These are phyloP conservation scores for Oedothorax gibbosus DNA, from an alignment of 1,140 invertebrate species.

Conservation along the genomic window DNA sequence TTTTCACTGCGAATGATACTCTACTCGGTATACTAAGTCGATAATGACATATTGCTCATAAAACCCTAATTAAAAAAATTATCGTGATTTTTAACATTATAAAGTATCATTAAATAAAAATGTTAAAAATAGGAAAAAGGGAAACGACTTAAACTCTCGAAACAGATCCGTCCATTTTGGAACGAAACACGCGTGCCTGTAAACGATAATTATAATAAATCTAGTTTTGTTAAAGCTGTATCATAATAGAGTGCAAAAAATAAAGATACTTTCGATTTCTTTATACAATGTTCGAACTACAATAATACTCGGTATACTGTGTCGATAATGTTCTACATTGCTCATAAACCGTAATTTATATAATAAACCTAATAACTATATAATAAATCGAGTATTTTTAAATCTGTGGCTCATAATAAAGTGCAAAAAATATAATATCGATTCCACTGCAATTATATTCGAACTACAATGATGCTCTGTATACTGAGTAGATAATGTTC, in stretches of 20 bases:
- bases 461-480: background rate
- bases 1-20: no score
- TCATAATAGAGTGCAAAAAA: background rate
- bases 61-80: no score
- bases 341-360: no score
- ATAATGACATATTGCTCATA: no score
- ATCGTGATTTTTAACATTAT: background rate
- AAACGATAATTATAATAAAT: slow-evolving; percentile 54
- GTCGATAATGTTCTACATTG: no score
- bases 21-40: no score
- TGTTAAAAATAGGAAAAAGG: slow-evolving; percentile 7
- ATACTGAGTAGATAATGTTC: background rate
- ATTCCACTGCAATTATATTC: slow-evolving; percentile 19
- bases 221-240: background rate
- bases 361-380: no score
- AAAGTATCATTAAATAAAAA: slow-evolving; percentile 5
- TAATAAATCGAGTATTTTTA: slow-evolving; percentile 34
- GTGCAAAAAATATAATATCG: slow-evolving; percentile 15
- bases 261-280: slow-evolving; percentile 32
- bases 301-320: no score
- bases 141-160: slow-evolving; percentile 8
- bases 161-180: slow-evolving; percentile 24
- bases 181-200: slow-evolving; percentile 34
- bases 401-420: background rate
- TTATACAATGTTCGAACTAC: slow-evolving; percentile 6